Evolutionary conservation across 1,140 invertebrate species (phyloP).

Genomic region (Drosophila setifemur): DNA sequence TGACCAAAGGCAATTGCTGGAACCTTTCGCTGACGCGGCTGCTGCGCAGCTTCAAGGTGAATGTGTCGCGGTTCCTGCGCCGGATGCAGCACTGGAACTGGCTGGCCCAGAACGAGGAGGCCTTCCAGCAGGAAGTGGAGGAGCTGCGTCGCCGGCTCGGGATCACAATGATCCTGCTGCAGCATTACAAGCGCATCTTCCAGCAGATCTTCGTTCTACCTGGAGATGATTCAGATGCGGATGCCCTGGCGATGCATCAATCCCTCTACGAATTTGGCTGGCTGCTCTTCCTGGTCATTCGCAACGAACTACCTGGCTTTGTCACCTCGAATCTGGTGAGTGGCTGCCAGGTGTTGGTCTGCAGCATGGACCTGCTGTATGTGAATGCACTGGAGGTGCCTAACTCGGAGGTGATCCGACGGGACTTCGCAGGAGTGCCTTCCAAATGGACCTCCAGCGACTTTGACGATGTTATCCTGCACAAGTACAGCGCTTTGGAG

Average conservation of each 20-base stretch:
- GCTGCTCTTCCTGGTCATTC: constrained; percentile 95
- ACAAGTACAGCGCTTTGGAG: constrained; percentile 91
- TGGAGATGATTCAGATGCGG: constrained; percentile 43
- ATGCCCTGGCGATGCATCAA: constrained; percentile 26
- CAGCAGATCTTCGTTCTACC: constrained; percentile 88
- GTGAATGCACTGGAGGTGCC: constrained; percentile 90
- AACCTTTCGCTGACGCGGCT: constrained; percentile 83
- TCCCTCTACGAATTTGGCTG: constrained; percentile 94
- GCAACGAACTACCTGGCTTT: constrained; percentile 90
- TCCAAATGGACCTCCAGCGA: constrained; percentile 87
- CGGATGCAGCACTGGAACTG: constrained; percentile 98
- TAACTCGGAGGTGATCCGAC: constrained; percentile 92
- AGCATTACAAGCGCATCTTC: constrained; percentile 96
- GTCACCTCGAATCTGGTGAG: constrained; percentile 94
- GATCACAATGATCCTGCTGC: constrained; percentile 95
- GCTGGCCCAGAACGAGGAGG: constrained; percentile 93
- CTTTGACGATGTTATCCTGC: constrained; percentile 85
- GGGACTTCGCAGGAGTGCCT: constrained; percentile 90
- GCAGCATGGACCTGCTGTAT: constrained; percentile 95
- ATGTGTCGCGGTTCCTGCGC: constrained; percentile 95
- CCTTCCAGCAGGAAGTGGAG: constrained; percentile 93
- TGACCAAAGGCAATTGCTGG: constrained; percentile 33
- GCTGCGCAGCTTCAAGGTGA: constrained; percentile 92
- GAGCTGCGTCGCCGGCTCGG: constrained; percentile 95
- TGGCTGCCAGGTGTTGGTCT: constrained; percentile 95